Evolutionary conservation across 1,140 invertebrate species (phyloP).

Genomic region (Arion vulgaris): DNA sequence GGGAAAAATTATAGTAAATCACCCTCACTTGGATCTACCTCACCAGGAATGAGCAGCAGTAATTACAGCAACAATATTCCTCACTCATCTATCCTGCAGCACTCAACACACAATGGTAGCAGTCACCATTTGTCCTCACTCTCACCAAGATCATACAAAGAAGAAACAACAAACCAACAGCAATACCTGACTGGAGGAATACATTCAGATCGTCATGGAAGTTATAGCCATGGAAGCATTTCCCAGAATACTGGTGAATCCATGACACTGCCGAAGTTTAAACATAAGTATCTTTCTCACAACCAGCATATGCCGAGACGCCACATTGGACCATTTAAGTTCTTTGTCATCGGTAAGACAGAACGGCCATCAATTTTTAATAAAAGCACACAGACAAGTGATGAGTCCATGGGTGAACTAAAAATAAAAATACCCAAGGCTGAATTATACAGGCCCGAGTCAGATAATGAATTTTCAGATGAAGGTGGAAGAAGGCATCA

Average conservation of each 20-base stretch:
- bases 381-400: constrained; percentile 34
- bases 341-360: constrained; percentile 31
- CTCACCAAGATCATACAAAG: constrained; percentile 34
- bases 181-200: background rate
- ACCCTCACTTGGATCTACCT: constrained; percentile 30
- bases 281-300: constrained; percentile 31
- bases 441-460: constrained; percentile 24
- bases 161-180: constrained; percentile 13
- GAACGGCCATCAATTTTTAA: constrained; percentile 26
- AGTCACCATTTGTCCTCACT: constrained; percentile 13
- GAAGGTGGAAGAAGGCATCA: constrained; percentile 10
- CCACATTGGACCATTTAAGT: constrained; percentile 24
- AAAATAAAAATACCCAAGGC: constrained; percentile 39
- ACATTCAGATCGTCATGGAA: constrained; percentile 13
- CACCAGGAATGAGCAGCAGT: constrained; percentile 25
- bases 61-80: constrained; percentile 29
- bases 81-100: constrained; percentile 26
- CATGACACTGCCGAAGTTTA: constrained; percentile 37
- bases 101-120: constrained; percentile 27
- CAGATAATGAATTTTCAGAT: constrained; percentile 29
- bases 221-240: constrained; percentile 17
- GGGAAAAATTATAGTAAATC: constrained; percentile 34
- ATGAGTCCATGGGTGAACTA: constrained; percentile 28
- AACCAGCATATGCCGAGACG: constrained; percentile 20
- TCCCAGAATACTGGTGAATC: constrained; percentile 18